A percentile compares a stretch with the other conserved stretches of the same genome.
Conservation (phyloP, 2,888 invertebrate genomes). For the Ypsolopha sequella region DNA sequence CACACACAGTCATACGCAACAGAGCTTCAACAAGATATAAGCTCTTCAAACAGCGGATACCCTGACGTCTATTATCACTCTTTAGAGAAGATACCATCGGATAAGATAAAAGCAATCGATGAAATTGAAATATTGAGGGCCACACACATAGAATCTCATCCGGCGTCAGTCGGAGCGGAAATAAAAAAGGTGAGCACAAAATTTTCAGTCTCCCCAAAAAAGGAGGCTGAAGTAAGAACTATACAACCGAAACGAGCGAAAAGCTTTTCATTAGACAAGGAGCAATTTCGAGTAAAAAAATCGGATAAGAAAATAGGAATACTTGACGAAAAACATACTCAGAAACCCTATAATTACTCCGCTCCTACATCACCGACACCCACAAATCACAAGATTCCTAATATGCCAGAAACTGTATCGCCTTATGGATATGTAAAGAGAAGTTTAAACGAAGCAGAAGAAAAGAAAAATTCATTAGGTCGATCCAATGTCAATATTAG, state of each 20-base stretch:
- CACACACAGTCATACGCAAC: constrained; percentile 12
- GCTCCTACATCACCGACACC: constrained; percentile 57
- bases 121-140: constrained; percentile 43
- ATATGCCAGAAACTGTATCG: constrained; percentile 53
- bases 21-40: background rate
- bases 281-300: constrained; percentile 12
- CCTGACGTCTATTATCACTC: constrained; percentile 60
- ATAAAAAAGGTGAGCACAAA: constrained; percentile 59
- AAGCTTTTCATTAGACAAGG: constrained; percentile 47
- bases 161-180: constrained; percentile 57
- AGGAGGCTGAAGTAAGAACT: constrained; percentile 57
- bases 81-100: constrained; percentile 36
- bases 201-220: constrained; percentile 59
- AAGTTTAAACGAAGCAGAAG: constrained; percentile 49
- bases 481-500: constrained; percentile 18
- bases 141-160: constrained; percentile 33
- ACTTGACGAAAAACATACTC: constrained; percentile 14
- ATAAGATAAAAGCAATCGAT: constrained; percentile 32
- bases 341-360: constrained; percentile 54
- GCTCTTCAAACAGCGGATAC: constrained; percentile 18
- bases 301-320: constrained; percentile 7
- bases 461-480: constrained; percentile 42
- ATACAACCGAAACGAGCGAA: constrained; percentile 55
- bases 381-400: constrained; percentile 43
- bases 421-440: constrained; percentile 53